Base-by-base conservation (phyloP, 2,888 invertebrate species). In the Hydrotaea diabolus region DNA sequence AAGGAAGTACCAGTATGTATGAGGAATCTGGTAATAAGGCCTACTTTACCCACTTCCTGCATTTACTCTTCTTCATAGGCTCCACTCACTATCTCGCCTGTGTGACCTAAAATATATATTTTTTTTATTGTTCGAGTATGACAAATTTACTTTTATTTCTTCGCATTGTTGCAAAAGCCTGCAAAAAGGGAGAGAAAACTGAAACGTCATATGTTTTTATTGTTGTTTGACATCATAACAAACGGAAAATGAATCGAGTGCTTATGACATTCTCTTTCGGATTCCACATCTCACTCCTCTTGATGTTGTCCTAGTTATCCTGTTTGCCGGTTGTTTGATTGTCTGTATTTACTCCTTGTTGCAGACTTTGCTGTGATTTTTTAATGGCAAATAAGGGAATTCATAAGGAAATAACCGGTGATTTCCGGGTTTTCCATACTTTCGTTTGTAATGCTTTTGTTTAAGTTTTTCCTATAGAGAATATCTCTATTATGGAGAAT, bases 101-200 rank as follows among this genome's bases (percentile, higher is more conserved):
- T 17, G 36, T 62, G 62, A 62, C 62, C 62, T 36, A 62, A 62
- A 59, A 62, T 2, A 13, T 43, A n/a, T n/a, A 31, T 36, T n/a
- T 31, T 3, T 17, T n/a, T 62, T 62, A 7, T 31, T 62, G n/a
- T 31, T 26, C 36, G 36, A 36, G 26, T 8, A 26, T 19, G 62
- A 31, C 62, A 62, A 62, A 62, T 31, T 62, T 31, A 62, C 62
- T 62, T 62, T 62, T 62, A 62, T 62, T 62, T 31, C 13, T 62
- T 62, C 62, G n/a, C 49, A 43, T 13, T 43, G 15, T 43, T 43
- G 4, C 11, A 59, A 13, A 26, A 5, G 59, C n/a, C n/a, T n/a
- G n/a, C n/a, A n/a, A n/a, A n/a, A n/a, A n/a, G n/a, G n/a, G n/a
- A n/a, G n/a, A n/a, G n/a, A n/a, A 17, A 26, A 7, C n/a, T n/a